Percentiles rank a stretch among this genome's conserved stretches.
These are phyloP conservation scores for Hypomecis atomaria DNA, from an alignment of 2,888 invertebrate genomes.

Conservation along the genomic window DNA sequence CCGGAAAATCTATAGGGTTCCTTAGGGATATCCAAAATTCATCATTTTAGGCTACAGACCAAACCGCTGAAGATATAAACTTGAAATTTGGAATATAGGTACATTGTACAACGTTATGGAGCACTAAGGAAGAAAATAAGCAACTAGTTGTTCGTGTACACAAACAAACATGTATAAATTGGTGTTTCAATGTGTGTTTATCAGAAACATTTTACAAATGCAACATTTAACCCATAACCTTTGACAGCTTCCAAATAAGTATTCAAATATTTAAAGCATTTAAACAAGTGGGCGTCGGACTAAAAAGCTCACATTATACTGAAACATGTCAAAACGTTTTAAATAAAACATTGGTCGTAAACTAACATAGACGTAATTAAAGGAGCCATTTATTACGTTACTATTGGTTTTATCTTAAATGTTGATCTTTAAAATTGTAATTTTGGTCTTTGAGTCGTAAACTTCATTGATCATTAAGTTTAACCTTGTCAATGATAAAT, in stretches of 20 bases:
- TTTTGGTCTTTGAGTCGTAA: constrained; percentile 22
- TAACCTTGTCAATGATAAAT: constrained; percentile 11
- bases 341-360: constrained; percentile 35
- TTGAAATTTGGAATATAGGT: too few species aligned
- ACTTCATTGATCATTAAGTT: constrained; percentile 7
- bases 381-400: constrained; percentile 20
- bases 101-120: too few species aligned
- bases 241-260: constrained; percentile 21
- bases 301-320: constrained; percentile 20
- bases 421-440: constrained; percentile 24
- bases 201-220: not conserved
- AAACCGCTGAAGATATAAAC: too few species aligned
- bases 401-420: constrained; percentile 28
- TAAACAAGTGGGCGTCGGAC: constrained; percentile 26
- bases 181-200: not conserved
- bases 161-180: too few species aligned
- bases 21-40: too few species aligned
- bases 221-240: constrained; percentile 25
- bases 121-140: too few species aligned
- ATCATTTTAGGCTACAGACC: too few species aligned
- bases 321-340: constrained; percentile 31
- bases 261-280: not conserved
- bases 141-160: too few species aligned
- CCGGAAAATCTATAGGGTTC: too few species aligned
- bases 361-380: constrained; percentile 30